phyloP scores from a whole-genome alignment of 2,113 vertebrate genomes.

The Catharus minimus region DNA sequence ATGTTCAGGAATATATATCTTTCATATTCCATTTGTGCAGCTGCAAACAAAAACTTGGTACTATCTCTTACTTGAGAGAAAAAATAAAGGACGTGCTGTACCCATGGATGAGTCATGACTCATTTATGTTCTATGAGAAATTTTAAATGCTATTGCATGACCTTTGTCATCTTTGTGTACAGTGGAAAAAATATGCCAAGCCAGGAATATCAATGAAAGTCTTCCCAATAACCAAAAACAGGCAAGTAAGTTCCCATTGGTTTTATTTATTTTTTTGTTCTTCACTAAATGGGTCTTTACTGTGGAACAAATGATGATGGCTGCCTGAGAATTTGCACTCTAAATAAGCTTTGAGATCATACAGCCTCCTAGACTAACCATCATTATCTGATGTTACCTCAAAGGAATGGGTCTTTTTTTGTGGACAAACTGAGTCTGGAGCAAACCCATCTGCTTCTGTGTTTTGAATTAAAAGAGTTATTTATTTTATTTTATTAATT shows the following conservation, averaged over 20 bases:
- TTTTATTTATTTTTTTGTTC: not conserved
- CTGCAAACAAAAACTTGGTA: constrained; percentile 35
- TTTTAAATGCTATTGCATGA: constrained; percentile 57
- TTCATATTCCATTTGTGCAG: constrained; percentile 2
- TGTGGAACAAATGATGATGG: constrained; percentile 54
- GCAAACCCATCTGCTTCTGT: not conserved
- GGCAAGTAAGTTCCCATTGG: constrained; percentile 32
- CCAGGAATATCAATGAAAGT: constrained; percentile 64
- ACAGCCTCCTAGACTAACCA: not conserved
- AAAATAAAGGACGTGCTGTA: constrained; percentile 49
- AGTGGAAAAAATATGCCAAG: constrained; percentile 63
- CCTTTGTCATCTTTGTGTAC: constrained; percentile 63
- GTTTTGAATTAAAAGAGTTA: not conserved
- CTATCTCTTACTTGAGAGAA: constrained; percentile 34
- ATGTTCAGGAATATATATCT: constrained; percentile 3
- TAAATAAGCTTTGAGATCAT: constrained; percentile 33
- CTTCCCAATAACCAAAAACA: constrained; percentile 58
- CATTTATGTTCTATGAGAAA: constrained; percentile 57
- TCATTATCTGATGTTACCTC: not conserved
- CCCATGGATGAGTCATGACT: constrained; percentile 43
- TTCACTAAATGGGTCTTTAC: constrained; percentile 1
- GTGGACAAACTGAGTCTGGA: not conserved
- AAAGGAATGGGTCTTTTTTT: constrained; percentile 14
- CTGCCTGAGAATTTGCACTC: constrained; percentile 48
- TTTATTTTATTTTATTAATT: not conserved